These are phyloP conservation scores for Meteorus cinctellus DNA, from an alignment of 2,888 invertebrate genomes.

Conservation along the genomic window DNA sequence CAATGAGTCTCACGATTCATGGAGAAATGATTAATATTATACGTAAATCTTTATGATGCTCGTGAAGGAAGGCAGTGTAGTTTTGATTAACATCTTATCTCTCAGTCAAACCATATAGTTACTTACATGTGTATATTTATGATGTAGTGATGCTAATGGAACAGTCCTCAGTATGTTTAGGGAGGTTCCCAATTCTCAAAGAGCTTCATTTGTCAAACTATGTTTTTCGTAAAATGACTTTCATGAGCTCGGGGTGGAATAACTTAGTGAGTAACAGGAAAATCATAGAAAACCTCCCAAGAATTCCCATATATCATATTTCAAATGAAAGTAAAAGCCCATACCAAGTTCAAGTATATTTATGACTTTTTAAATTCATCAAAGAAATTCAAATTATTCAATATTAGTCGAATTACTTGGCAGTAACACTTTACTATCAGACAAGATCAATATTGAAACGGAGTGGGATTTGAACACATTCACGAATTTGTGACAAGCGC, in stretches of 20 bases:
- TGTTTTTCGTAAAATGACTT: not conserved
- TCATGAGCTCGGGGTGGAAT: not conserved
- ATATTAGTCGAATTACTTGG: too few species aligned
- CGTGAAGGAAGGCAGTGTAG: not conserved
- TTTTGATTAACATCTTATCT: not conserved
- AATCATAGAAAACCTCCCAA: too few species aligned
- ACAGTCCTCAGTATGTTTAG: conserved; percentile 66
- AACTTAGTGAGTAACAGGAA: not conserved
- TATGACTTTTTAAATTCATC: not conserved
- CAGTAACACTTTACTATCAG: too few species aligned
- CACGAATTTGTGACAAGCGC: conserved; percentile 19
- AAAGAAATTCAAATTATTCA: not conserved
- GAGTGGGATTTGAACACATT: not conserved
- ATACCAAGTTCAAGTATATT: not conserved
- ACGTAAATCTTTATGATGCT: not conserved
- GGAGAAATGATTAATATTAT: not conserved
- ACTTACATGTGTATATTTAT: not conserved
- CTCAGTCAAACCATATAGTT: not conserved
- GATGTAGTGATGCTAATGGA: conserved; percentile 62
- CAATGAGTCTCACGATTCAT: not conserved
- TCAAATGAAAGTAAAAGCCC: too few species aligned
- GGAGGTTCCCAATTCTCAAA: conserved; percentile 60
- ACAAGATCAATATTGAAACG: too few species aligned
- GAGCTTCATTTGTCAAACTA: conserved; percentile 9
- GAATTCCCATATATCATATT: too few species aligned